Evolutionary conservation across 2,113 vertebrate species (phyloP).

Genomic region (cattle (Bos taurus)): DNA sequence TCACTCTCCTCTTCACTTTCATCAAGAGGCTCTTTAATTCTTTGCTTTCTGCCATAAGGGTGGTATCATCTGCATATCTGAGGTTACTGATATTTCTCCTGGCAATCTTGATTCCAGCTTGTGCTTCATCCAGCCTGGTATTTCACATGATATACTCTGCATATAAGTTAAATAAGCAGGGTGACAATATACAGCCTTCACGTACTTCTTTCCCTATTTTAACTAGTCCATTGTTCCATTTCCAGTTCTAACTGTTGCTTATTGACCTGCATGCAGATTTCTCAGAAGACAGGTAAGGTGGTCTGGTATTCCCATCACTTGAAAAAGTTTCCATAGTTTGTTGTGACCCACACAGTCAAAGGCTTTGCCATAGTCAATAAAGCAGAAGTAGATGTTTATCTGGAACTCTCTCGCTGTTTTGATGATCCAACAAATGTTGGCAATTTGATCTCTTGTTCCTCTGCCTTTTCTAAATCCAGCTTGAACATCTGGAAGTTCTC

Average conservation of each 20-base stretch:
- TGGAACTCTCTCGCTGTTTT: not conserved
- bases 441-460: not conserved
- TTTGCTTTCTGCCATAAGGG: not conserved
- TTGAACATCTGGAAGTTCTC: not conserved
- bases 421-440: not conserved
- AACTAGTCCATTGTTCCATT: not conserved
- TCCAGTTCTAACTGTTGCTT: not conserved
- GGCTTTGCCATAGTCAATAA: not conserved
- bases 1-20: not conserved
- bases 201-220: not conserved
- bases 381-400: not conserved
- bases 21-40: not conserved
- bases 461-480: not conserved
- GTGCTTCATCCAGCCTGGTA: not conserved
- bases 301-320: not conserved
- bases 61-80: not conserved
- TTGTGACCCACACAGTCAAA: not conserved
- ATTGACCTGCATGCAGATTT: not conserved
- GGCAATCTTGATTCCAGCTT: not conserved
- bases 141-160: not conserved
- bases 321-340: not conserved
- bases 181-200: not conserved
- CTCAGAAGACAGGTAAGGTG: not conserved
- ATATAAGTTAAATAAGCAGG: not conserved
- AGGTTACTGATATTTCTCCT: not conserved